Conservation (phyloP, 2,797 vertebrate species). For the Melanotaenia parkinsoni region DNA sequence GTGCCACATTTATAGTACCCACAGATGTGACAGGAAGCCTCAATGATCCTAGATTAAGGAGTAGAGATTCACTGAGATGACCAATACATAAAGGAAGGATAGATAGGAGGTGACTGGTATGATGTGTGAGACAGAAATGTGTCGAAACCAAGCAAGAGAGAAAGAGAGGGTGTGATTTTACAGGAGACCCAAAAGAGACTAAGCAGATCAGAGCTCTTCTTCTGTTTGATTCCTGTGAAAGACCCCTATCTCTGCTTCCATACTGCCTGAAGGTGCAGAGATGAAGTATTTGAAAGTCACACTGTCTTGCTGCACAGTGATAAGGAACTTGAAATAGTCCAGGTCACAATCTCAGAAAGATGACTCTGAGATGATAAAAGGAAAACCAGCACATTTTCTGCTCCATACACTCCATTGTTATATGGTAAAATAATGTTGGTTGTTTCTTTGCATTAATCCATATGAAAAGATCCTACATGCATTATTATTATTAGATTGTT, state of each 20-base stretch:
- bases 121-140: conserved; percentile 24
- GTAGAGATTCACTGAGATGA: conserved; percentile 52
- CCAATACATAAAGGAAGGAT: conserved; percentile 39
- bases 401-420: too few species aligned
- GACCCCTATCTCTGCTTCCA: background rate
- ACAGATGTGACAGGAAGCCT: conserved; percentile 50
- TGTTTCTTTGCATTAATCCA: too few species aligned
- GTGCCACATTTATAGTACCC: conserved; percentile 45
- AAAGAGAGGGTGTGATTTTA: conserved; percentile 24
- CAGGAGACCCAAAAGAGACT: conserved; percentile 15
- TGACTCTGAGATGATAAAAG: too few species aligned
- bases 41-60: conserved; percentile 65
- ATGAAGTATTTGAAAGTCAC: background rate
- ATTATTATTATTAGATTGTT: too few species aligned
- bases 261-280: conserved; percentile 11
- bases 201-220: conserved; percentile 28
- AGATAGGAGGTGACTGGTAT: conserved; percentile 6
- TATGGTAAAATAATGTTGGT: too few species aligned
- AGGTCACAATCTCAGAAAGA: too few species aligned
- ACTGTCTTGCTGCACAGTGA: conserved; percentile 11
- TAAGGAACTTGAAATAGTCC: background rate
- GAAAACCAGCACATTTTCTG: too few species aligned
- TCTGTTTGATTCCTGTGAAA: conserved; percentile 25
- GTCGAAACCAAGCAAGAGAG: conserved; percentile 15
- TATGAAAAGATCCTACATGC: too few species aligned